Evolutionary conservation across 2,888 invertebrate genomes (phyloP).

Genomic region (Sarcophaga carnaria): DNA sequence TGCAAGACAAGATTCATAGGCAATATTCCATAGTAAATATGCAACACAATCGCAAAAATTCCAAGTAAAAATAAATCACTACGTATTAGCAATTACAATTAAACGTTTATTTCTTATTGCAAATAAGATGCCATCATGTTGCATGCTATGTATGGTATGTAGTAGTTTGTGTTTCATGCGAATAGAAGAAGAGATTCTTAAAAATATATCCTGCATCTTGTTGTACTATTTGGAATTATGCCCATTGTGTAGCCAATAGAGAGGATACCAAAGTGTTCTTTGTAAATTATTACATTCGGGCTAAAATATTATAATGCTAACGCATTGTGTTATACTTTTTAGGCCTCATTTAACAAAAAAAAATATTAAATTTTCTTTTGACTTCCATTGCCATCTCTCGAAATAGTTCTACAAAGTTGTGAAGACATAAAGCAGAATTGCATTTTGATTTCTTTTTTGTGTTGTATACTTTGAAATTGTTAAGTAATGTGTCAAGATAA

Average conservation of each 20-base stretch:
- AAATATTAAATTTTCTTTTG: background rate
- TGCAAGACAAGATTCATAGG: too few species aligned
- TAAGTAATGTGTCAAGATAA: constrained; percentile 47
- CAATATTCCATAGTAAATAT: too few species aligned
- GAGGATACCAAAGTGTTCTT: constrained; percentile 20
- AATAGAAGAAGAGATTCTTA: too few species aligned
- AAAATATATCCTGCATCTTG: too few species aligned
- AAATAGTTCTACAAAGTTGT: background rate
- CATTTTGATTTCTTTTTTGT: background rate
- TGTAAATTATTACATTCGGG: constrained; percentile 16
- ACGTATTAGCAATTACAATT: background rate
- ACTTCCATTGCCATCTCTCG: too few species aligned
- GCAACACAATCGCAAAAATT: too few species aligned
- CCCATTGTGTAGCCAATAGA: constrained; percentile 45
- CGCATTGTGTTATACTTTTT: background rate
- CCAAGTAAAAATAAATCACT: too few species aligned
- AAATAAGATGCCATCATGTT: background rate
- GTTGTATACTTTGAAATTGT: background rate
- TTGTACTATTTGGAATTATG: constrained; percentile 50
- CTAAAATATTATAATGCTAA: background rate
- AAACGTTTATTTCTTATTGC: background rate
- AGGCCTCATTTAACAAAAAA: constrained; percentile 38
- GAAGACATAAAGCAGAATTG: background rate
- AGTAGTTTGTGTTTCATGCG: too few species aligned
- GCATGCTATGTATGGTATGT: too few species aligned